Evolutionary conservation across 2,797 vertebrate species (phyloP), one percentile per base, ranked within the genome.

Genomic region (Pseudocheirus occidentalis): DNA sequence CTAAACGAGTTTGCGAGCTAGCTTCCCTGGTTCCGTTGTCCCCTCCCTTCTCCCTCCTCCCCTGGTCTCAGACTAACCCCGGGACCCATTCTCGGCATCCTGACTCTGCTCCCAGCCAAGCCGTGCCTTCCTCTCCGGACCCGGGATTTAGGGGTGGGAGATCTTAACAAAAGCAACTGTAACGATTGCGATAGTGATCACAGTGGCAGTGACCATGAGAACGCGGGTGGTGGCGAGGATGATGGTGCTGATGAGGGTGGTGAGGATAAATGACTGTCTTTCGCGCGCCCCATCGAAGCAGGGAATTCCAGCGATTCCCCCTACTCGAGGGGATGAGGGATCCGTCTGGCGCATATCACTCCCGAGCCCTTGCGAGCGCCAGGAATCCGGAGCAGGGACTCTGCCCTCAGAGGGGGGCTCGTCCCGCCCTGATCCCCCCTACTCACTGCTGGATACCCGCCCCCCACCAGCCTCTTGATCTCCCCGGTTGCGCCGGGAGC

Each of bases 401-500:
- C 95, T 50, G n/a, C 94, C 89, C 90, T 24, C 52, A 4, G 34
- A 40, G 56, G 95, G 89, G 92, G 92, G 94, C 96, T 93, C 56
- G 40, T 90, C 93, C 87, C 0, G 31, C 57, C 4, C 93, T 0
- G 90, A 93, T 94, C 95, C 90, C 46, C 57, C 55, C 96, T 87
- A 94, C n/a, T 81, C 66, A 46, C 66, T 46, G n/a, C 66, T 81
- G 66, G 66, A 81, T 81, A 21, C 66, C 40, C 66, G 93, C 90
- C 92, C 91, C 95, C 94, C 58, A 34, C 40, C 73, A 50, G 27
- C 21, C 73, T 87, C 73, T 87, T 12, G 73, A 46, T 87, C 40
- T 87, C 94, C 96, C 93, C 94, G 50, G 98, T 59, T 89, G 97
- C 93, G 5, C 90, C 81, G 66, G 95, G 96, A 99, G 98, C 99